These are phyloP conservation scores for Drosophila ananassae DNA, from an alignment of 1,140 invertebrate genomes.

Conservation along the genomic window DNA sequence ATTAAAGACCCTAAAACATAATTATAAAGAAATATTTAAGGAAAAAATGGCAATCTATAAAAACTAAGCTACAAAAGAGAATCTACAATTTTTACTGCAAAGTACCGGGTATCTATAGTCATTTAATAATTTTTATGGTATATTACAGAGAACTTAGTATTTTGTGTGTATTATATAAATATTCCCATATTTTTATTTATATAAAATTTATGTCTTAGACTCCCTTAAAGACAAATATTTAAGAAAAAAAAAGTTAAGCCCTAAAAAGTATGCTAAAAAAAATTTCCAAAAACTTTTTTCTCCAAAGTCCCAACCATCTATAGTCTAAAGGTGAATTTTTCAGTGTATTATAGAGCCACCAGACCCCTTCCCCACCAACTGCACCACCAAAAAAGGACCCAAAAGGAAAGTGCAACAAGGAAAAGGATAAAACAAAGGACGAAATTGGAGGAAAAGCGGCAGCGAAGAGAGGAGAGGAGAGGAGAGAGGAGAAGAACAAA, in stretches of 20 bases:
- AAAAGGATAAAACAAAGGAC: slow-evolving; percentile 4
- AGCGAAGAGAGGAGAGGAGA: too few species aligned
- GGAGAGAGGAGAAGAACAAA: slow-evolving; percentile 1
- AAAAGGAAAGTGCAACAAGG: slow-evolving; percentile 26
- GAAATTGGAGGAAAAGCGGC: background rate
- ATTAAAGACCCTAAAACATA: background rate
- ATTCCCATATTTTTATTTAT: too few species aligned
- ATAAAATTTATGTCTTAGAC: too few species aligned
- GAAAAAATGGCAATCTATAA: background rate
- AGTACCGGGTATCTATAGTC: background rate
- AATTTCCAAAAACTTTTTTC: too few species aligned
- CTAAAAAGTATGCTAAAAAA: background rate
- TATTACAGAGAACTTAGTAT: too few species aligned
- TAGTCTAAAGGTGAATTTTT: too few species aligned
- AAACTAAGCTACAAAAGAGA: background rate
- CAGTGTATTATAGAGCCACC: background rate
- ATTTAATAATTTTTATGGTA: too few species aligned
- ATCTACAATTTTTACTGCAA: background rate
- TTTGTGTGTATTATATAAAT: too few species aligned
- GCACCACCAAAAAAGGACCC: background rate
- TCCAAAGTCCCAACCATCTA: too few species aligned
- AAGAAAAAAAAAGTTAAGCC: too few species aligned
- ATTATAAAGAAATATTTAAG: background rate
- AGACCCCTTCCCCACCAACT: background rate
- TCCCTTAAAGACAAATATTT: too few species aligned